Conservation (phyloP, 2,797 vertebrate genomes). For the Menidia menidia region DNA sequence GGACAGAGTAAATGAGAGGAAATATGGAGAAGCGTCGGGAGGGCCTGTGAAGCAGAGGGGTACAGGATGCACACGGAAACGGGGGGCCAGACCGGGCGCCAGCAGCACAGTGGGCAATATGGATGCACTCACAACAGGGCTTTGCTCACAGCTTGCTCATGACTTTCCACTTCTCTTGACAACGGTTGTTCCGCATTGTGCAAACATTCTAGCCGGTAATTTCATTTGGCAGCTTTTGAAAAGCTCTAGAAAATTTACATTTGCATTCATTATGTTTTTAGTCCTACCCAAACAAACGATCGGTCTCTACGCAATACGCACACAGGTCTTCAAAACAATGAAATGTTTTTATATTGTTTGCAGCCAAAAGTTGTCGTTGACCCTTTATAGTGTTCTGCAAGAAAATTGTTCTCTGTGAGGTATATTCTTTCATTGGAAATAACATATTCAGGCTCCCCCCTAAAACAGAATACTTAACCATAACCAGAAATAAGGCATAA, state of each 20-base stretch:
- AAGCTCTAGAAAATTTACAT: background rate
- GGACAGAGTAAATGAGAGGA: slow-evolving; percentile 65
- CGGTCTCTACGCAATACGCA: slow-evolving; percentile 12
- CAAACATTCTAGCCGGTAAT: background rate
- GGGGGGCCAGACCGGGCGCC: slow-evolving; percentile 63
- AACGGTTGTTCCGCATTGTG: slow-evolving; percentile 53
- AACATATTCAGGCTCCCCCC: background rate
- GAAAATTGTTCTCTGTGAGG: slow-evolving; percentile 2
- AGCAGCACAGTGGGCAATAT: slow-evolving; percentile 70
- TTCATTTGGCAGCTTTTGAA: slow-evolving; percentile 16
- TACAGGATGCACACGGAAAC: slow-evolving; percentile 75
- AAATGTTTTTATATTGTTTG: background rate
- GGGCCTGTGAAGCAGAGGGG: slow-evolving; percentile 74
- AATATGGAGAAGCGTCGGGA: slow-evolving; percentile 72
- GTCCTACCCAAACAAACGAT: slow-evolving; percentile 39
- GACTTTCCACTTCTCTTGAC: slow-evolving; percentile 69
- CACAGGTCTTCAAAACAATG: background rate
- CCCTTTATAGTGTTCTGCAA: background rate
- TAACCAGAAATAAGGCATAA: slow-evolving; percentile 36
- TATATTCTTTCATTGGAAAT: slow-evolving; percentile 18
- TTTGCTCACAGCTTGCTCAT: slow-evolving; percentile 62
- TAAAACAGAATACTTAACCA: slow-evolving; percentile 10
- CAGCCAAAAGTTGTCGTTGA: slow-evolving; percentile 4
- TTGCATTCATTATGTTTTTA: slow-evolving; percentile 31
- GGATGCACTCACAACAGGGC: slow-evolving; percentile 72